A percentile compares a stretch with the other conserved stretches of the same genome.
phyloP scores from a whole-genome alignment of 2,888 invertebrate species.

The Dasysyrphus tricinctus region DNA sequence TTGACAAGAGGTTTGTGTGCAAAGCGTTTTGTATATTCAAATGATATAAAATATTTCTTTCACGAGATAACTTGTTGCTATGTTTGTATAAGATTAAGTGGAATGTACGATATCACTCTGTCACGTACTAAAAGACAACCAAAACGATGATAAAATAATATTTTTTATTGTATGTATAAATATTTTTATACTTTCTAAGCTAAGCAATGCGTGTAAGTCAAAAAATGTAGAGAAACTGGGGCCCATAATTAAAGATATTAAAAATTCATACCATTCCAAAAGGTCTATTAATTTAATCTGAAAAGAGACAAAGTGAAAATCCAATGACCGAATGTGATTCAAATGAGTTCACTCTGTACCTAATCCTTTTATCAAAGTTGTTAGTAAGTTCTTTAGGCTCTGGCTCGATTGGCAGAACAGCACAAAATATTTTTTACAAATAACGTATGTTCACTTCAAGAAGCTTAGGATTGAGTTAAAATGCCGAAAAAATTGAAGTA shows the following conservation, averaged over 20 bases:
- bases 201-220: too few relatives aligned
- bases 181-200: too few relatives aligned
- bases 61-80: constrained; percentile 59
- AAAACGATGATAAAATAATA: constrained; percentile 1
- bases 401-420: too few relatives aligned
- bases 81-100: constrained; percentile 67
- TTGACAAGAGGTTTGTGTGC: constrained; percentile 53
- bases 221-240: background rate
- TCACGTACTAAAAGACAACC: constrained; percentile 36
- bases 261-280: background rate
- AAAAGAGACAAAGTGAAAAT: too few relatives aligned
- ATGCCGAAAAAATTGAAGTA: too few relatives aligned
- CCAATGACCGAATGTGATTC: too few relatives aligned
- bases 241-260: background rate
- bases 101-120: constrained; percentile 69
- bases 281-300: background rate
- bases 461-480: too few relatives aligned
- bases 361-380: too few relatives aligned
- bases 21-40: constrained; percentile 65
- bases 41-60: constrained; percentile 67
- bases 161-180: background rate
- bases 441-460: too few relatives aligned
- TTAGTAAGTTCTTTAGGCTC: too few relatives aligned
- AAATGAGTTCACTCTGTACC: too few relatives aligned
- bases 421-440: too few relatives aligned